Evolutionary conservation across 2,888 invertebrate species (phyloP).

Genomic region (Leuctra nigra): DNA sequence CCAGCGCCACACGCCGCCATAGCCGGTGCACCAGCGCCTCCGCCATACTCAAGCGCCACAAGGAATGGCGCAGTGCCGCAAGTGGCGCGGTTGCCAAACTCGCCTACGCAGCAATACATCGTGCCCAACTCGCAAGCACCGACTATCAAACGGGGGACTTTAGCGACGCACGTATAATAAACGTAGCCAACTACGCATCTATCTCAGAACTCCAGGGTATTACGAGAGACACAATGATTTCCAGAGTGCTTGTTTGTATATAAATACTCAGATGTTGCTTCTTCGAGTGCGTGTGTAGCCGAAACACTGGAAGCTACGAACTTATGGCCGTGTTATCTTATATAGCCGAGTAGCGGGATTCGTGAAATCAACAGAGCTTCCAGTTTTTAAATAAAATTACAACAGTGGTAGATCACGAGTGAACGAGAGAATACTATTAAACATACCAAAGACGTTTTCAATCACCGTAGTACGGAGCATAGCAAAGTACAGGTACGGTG

Average conservation of each 20-base stretch:
- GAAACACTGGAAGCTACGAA: slow-evolving; percentile 21
- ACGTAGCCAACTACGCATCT: background rate
- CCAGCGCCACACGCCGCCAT: slow-evolving; percentile 57
- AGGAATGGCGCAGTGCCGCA: slow-evolving; percentile 48
- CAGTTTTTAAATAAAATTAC: slow-evolving; percentile 23
- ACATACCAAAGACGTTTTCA: slow-evolving; percentile 28
- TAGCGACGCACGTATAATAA: slow-evolving; percentile 54
- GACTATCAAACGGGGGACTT: slow-evolving; percentile 54
- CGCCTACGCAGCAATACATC: slow-evolving; percentile 48
- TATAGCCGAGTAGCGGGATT: slow-evolving; percentile 22
- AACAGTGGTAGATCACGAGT: slow-evolving; percentile 22
- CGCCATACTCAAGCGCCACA: slow-evolving; percentile 33
- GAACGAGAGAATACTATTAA: slow-evolving; percentile 20
- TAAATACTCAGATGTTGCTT: slow-evolving; percentile 18
- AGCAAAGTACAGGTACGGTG: background rate
- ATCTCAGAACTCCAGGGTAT: slow-evolving; percentile 21
- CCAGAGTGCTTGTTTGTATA: slow-evolving; percentile 4
- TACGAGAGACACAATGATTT: slow-evolving; percentile 1
- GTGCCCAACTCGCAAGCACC: slow-evolving; percentile 48
- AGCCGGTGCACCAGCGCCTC: slow-evolving; percentile 38
- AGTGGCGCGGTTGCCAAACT: slow-evolving; percentile 44
- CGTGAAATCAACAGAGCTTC: slow-evolving; percentile 29
- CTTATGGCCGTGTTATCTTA: slow-evolving; percentile 3
- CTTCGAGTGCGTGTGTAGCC: slow-evolving; percentile 25
- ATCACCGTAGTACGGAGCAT: slow-evolving; percentile 9